Base-by-base conservation (phyloP, 2,113 vertebrate species). In the Herpetotheres cachinnans region DNA sequence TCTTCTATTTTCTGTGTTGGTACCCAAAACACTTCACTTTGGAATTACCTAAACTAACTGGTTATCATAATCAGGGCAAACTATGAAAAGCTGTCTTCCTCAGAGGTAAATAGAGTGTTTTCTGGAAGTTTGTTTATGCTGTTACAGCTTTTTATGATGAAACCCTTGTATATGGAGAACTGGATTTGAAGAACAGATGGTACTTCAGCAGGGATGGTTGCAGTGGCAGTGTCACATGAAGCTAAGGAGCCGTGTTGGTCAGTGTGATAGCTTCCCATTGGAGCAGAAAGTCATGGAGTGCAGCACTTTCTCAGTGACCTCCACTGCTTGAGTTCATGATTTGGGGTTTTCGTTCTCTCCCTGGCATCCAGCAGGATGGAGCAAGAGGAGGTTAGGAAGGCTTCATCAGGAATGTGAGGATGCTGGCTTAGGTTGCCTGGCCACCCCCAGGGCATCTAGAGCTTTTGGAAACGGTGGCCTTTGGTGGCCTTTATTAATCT, bases 271-370 rank as follows among this genome's bases (percentile, higher is more conserved):
- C n/a, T 89, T 89, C 46, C 34, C 3, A 0, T 54, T 1, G 3
- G 63, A 87, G 65, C 74, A 82, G 59, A 47, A 65, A 22, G 16
- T 65, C 0, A 0, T 10, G 67, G 50, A 58, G 50, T 13, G 32
- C 76, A 78, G 74, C 27, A 18, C 34, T 16, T 17, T 30, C 14
- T 38, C n/a, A 19, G 46, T 66, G 54, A 42, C 65, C 26, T 72
- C 24, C 54, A 76, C 13, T 29, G 55, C 61, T 56, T 47, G 12
- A 16, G 8, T 59, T 78, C 0, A 2, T 7, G 0, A 8, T n/a
- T 69, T 67, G 6, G n/a, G 21, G 15, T 9, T 78, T 74, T 65
- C 11, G 4, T 74, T 36, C 27, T 73, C 25, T 22, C 12, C 6
- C 9, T 50, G 54, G 17, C 38, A 36, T 58, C 52, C 85, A 62